Evolutionary conservation across 1,140 invertebrate species (phyloP).

Genomic region (Popillia japonica): DNA sequence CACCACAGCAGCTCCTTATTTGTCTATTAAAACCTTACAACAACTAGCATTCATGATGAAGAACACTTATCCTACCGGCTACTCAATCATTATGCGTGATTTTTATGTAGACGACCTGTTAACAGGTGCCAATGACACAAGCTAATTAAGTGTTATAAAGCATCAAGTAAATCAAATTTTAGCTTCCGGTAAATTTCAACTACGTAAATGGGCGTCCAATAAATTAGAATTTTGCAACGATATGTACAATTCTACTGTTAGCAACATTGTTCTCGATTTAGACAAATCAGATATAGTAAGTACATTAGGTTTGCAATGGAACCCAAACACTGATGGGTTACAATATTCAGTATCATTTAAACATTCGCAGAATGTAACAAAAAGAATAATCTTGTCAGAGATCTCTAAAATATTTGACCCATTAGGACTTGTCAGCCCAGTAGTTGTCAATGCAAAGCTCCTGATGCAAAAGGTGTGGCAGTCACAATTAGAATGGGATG

Average conservation of each 20-base stretch:
- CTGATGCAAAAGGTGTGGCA: slow-evolving; percentile 27
- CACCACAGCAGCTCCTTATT: slow-evolving; percentile 47
- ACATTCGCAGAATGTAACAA: background rate
- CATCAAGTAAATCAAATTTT: background rate
- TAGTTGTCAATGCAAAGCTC: background rate
- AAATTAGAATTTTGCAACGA: background rate
- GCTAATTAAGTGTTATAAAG: background rate
- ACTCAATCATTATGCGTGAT: slow-evolving; percentile 36
- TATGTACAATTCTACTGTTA: background rate
- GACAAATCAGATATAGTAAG: background rate
- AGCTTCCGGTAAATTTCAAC: background rate
- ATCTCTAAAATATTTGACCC: slow-evolving; percentile 10
- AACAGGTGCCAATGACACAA: background rate
- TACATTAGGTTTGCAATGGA: slow-evolving; percentile 2
- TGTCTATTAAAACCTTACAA: slow-evolving; percentile 49
- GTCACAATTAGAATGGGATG: background rate
- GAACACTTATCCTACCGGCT: slow-evolving; percentile 43
- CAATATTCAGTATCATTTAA: background rate
- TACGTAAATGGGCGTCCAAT: background rate
- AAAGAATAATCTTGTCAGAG: background rate
- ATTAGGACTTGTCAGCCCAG: background rate
- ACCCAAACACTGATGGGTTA: background rate
- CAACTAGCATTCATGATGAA: slow-evolving; percentile 46
- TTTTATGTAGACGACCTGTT: slow-evolving; percentile 48
- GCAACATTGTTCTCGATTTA: background rate